Conservation (phyloP, 2,113 vertebrate genomes). For the Pterocles orientalis region DNA sequence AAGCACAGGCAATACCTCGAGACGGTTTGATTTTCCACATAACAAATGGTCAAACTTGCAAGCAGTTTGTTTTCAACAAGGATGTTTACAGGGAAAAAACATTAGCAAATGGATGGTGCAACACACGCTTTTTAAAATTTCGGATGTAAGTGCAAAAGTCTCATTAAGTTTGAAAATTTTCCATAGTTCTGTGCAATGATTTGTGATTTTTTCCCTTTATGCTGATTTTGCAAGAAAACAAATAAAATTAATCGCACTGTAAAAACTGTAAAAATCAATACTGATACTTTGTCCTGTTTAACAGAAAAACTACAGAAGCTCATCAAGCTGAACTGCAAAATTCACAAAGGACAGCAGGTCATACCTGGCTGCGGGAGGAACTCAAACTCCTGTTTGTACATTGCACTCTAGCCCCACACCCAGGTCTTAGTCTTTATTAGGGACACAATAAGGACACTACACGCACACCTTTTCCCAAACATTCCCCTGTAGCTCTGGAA, state of each 20-base stretch:
- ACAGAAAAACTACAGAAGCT: not conserved
- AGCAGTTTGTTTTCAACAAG: not conserved
- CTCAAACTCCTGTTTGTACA: not conserved
- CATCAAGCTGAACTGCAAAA: not conserved
- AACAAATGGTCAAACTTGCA: not conserved
- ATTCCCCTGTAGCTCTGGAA: not conserved
- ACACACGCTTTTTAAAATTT: not conserved
- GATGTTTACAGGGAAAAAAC: not conserved
- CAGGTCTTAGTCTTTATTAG: not conserved
- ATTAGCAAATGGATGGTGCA: not conserved
- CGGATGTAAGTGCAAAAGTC: not conserved
- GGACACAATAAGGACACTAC: not conserved
- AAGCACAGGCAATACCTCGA: not conserved
- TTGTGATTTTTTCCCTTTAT: not conserved
- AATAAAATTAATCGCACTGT: conserved; percentile 28
- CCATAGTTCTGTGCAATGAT: not conserved
- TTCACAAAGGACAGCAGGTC: not conserved
- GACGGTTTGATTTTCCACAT: not conserved
- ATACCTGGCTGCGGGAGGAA: not conserved
- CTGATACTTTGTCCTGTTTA: not conserved
- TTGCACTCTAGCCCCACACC: not conserved
- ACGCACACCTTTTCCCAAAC: not conserved
- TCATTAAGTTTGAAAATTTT: not conserved
- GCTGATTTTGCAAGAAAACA: conserved; percentile 5
- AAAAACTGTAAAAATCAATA: conserved; percentile 52